Conservation (phyloP, 2,888 invertebrate species). For the Polylopha cassiicola region DNA sequence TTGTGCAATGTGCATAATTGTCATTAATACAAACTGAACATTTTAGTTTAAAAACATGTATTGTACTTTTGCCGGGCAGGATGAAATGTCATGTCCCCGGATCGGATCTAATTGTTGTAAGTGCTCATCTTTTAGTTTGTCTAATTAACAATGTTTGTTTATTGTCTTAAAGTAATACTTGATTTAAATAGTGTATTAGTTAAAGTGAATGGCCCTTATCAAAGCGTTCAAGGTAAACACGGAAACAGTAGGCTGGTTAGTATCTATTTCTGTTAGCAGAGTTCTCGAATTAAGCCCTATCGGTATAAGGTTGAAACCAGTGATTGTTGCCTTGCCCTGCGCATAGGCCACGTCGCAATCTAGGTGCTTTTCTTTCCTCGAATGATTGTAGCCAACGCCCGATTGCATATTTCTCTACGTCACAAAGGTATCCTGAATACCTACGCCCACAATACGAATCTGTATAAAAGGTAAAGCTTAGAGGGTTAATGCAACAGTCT, state of each 20-base stretch:
- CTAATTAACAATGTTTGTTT: slow-evolving; percentile 4
- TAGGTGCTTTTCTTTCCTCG: slow-evolving; percentile 47
- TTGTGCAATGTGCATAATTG: no score
- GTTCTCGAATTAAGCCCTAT: slow-evolving; percentile 38
- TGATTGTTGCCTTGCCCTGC: slow-evolving; percentile 23
- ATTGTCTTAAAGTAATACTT: not conserved
- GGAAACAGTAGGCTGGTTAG: slow-evolving; percentile 36
- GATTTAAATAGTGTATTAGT: slow-evolving; percentile 3
- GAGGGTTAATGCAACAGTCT: slow-evolving; percentile 54
- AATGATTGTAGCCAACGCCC: slow-evolving; percentile 49
- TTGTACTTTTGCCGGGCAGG: no score
- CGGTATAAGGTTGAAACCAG: slow-evolving; percentile 39
- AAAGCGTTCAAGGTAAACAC: slow-evolving; percentile 61
- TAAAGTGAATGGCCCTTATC: slow-evolving; percentile 53
- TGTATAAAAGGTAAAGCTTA: slow-evolving; percentile 58
- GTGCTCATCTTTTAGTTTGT: no score
- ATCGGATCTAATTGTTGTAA: no score
- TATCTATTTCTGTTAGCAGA: slow-evolving; percentile 28
- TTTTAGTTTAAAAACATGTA: no score
- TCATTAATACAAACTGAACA: no score
- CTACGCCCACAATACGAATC: slow-evolving; percentile 52
- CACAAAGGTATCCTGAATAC: slow-evolving; percentile 62
- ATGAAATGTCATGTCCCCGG: no score
- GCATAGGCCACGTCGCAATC: slow-evolving; percentile 33
- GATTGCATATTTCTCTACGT: slow-evolving; percentile 54